Conservation (phyloP, 2,797 vertebrate genomes). For the Anisognathus igniventris region DNA sequence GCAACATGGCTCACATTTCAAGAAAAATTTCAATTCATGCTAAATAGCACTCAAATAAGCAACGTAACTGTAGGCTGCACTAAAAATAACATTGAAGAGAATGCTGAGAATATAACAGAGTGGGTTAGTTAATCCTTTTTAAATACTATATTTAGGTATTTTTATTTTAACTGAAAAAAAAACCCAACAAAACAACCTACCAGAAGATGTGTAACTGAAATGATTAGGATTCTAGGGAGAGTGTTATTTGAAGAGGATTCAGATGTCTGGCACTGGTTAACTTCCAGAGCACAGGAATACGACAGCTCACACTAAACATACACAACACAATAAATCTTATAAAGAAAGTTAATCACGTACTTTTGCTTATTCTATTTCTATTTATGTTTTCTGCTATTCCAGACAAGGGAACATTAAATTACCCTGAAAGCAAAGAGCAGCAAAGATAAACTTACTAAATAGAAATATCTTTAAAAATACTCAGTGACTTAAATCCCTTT, state of each 20-base stretch:
- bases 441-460: constrained; percentile 40
- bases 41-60: not conserved
- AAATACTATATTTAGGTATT: not conserved
- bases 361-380: constrained; percentile 32
- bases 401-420: constrained; percentile 36
- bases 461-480: constrained; percentile 2
- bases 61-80: not conserved
- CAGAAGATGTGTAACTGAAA: not conserved
- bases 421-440: constrained; percentile 32
- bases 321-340: constrained; percentile 35
- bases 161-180: not conserved
- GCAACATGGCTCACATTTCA: not conserved
- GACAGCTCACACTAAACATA: constrained; percentile 38
- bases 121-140: not conserved
- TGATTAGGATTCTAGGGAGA: not conserved
- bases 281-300: constrained; percentile 29
- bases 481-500: not conserved
- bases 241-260: constrained; percentile 42
- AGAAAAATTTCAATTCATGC: not conserved
- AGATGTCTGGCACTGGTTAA: constrained; percentile 23
- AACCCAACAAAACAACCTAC: not conserved
- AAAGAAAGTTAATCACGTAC: not conserved
- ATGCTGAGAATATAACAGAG: not conserved
- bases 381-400: constrained; percentile 32
- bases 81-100: not conserved